Evolutionary conservation across 1,140 invertebrate genomes (phyloP).

Genomic region (Saccostrea glomerata): DNA sequence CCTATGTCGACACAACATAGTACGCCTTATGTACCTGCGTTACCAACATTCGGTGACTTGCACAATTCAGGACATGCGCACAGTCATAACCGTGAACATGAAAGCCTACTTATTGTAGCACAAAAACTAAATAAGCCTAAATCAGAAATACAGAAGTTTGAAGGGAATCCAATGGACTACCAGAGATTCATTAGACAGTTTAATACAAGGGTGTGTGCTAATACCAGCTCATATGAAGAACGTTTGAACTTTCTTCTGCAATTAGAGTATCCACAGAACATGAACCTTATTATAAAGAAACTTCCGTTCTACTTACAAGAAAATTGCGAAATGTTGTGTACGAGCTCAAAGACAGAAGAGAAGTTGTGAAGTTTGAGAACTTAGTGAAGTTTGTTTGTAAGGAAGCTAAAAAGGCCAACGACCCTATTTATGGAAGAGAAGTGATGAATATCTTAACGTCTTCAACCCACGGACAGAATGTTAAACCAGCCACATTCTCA

Average conservation of each 20-base stretch:
- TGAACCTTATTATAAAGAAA: slow-evolving; percentile 23
- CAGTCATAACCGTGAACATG: not conserved
- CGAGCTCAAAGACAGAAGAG: not conserved
- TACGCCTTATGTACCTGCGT: not conserved
- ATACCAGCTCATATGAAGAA: slow-evolving; percentile 51
- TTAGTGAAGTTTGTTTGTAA: slow-evolving; percentile 54
- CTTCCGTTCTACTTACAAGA: slow-evolving; percentile 52
- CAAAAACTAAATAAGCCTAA: slow-evolving; percentile 46
- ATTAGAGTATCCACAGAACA: slow-evolving; percentile 45
- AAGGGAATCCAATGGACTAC: slow-evolving; percentile 53
- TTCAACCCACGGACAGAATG: not conserved
- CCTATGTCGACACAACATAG: not conserved
- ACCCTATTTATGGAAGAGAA: slow-evolving; percentile 49
- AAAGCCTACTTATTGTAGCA: not conserved
- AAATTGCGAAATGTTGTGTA: slow-evolving; percentile 55
- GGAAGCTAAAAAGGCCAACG: slow-evolving; percentile 56
- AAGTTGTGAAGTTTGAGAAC: slow-evolving; percentile 38
- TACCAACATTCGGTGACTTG: not conserved
- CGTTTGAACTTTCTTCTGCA: slow-evolving; percentile 50
- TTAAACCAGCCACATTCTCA: not conserved
- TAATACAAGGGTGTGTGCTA: slow-evolving; percentile 43
- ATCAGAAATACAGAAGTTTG: slow-evolving; percentile 50
- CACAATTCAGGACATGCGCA: not conserved
- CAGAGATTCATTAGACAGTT: slow-evolving; percentile 52
- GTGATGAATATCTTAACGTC: not conserved